A percentile compares a stretch with the other conserved stretches of the same genome.
phyloP scores from a whole-genome alignment of 2,888 invertebrate genomes.

The Agonopterix arenella region DNA sequence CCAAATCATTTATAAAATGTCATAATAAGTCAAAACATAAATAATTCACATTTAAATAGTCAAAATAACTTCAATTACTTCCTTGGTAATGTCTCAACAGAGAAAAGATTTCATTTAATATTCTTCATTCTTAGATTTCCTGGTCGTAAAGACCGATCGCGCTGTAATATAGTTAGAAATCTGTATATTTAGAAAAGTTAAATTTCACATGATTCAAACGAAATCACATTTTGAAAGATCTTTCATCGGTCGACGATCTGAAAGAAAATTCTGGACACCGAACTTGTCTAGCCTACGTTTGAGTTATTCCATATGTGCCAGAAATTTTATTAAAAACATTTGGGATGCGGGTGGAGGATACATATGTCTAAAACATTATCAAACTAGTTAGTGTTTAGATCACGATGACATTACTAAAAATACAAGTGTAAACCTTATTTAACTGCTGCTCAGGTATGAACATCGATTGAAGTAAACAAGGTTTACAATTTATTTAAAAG shows the following conservation, averaged over 20 bases:
- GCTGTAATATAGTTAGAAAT: background rate
- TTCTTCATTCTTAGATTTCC: background rate
- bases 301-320: too few relatives aligned
- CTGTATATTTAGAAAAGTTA: too few relatives aligned
- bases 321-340: slow-evolving; percentile 10
- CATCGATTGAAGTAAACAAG: slow-evolving; percentile 15
- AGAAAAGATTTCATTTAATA: background rate
- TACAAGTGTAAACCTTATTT: background rate
- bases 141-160: slow-evolving; percentile 8
- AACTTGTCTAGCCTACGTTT: background rate
- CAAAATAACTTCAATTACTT: too few relatives aligned
- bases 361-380: too few relatives aligned
- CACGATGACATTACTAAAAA: background rate
- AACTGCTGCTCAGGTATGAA: background rate
- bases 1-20: slow-evolving; percentile 1
- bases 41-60: background rate
- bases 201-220: too few relatives aligned
- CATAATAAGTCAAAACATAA: background rate
- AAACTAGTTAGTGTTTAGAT: too few relatives aligned
- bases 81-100: too few relatives aligned
- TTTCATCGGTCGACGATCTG: slow-evolving; percentile 16
- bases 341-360: slow-evolving; percentile 28
- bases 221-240: slow-evolving; percentile 11
- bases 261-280: slow-evolving; percentile 12
- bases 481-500: slow-evolving; percentile 27